Evolutionary conservation across 2,113 vertebrate species (phyloP), one percentile per base, ranked within the genome.

Genomic region (Hemiscyllium ocellatum): DNA sequence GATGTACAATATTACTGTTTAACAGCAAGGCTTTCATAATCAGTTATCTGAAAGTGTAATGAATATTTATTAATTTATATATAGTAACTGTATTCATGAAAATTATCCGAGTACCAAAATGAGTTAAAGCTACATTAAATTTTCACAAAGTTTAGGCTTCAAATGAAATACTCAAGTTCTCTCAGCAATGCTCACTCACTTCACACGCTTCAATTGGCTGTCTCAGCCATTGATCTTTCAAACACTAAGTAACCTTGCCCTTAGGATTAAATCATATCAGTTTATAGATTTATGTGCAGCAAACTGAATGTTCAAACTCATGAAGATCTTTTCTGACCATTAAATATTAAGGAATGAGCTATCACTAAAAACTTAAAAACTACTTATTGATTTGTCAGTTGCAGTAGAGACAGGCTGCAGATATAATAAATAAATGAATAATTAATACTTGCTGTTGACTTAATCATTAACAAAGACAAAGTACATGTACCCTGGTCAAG

Each of bases 311-410:
- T 95, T 70, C 68, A 95, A 72, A 72, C 50, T 50, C 66, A 95
- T 95, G 94, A 72, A 95, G 47, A 72, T 95, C 94, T 95, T 50
- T 95, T 95, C 47, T 72, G 94, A 72, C 94, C 94, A 95, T 95
- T 95, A 95, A 72, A 47, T 69, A 72, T 95, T 50, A 69, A 69
- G 68, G 42, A 47, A 52, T 26, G 93, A 95, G 42, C 47, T 72
- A 95, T 95, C 69, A 72, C 69, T 72, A 72, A 72, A 69, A 61
- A 10, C 87, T 61, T 17, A 26, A 37, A 95, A 95, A 94, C 37
- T 50, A 72, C 19, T 72, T 47, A 50, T 50, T 50, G 6, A 72
- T n/a, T 42, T 72, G 68, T 72, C 68, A 50, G 72, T 26, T 70
- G 50, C 12, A 50, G 13, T 70, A 24, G 22, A 69, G 66, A 47